phyloP scores from a whole-genome alignment of 2,888 invertebrate genomes.

The Terebella lapidaria region DNA sequence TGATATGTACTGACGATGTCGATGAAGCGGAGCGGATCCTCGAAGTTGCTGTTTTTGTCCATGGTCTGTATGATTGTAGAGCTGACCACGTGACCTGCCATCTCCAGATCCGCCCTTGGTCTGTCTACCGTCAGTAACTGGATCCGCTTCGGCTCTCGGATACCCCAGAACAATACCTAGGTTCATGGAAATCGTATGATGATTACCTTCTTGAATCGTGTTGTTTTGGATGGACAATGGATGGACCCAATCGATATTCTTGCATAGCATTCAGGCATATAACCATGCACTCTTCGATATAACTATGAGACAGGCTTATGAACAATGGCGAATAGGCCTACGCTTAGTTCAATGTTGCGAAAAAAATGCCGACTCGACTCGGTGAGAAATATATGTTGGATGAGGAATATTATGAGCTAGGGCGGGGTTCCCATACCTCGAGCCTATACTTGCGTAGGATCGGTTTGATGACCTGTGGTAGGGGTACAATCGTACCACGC shows the following conservation, averaged over 20 bases:
- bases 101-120: slow-evolving; percentile 28
- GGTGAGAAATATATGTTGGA: too few species aligned
- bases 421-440: slow-evolving; percentile 29
- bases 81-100: slow-evolving; percentile 18
- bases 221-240: too few species aligned
- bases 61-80: slow-evolving; percentile 21
- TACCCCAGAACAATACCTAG: slow-evolving; percentile 31
- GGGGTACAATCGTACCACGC: slow-evolving; percentile 11
- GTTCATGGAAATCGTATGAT: too few species aligned
- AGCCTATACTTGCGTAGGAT: slow-evolving; percentile 25
- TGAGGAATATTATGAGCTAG: too few species aligned
- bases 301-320: too few species aligned
- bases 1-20: slow-evolving; percentile 28
- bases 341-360: too few species aligned
- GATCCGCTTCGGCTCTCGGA: slow-evolving; percentile 26
- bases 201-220: too few species aligned
- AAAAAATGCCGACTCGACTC: too few species aligned
- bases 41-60: slow-evolving; percentile 27
- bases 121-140: slow-evolving; percentile 27
- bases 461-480: slow-evolving; percentile 30
- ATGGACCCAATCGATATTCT: too few species aligned
- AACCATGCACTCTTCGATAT: too few species aligned
- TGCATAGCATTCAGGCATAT: too few species aligned
- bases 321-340: too few species aligned
- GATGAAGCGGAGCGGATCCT: slow-evolving; percentile 19